Conservation (phyloP, 2,113 vertebrate species). For the Aleadryas rufinucha region DNA sequence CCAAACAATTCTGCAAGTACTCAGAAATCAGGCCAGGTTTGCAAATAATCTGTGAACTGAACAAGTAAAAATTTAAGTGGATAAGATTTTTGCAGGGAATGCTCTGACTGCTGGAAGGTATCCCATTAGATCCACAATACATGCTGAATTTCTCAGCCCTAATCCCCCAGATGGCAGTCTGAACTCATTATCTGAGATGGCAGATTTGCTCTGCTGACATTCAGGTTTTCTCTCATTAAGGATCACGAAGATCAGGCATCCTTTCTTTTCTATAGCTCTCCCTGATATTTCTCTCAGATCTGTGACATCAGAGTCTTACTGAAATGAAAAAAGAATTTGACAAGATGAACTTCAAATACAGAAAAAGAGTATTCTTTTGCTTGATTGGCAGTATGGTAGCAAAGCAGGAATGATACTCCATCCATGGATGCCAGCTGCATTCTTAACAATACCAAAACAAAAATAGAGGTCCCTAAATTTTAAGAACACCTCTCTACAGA, state of each 20-base stretch:
- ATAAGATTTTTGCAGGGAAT: not conserved
- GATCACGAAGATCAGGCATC: not conserved
- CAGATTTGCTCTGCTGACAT: not conserved
- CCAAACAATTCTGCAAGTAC: not conserved
- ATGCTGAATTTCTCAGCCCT: not conserved
- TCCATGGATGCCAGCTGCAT: not conserved
- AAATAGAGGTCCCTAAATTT: not conserved
- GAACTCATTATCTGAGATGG: not conserved
- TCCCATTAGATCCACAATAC: not conserved
- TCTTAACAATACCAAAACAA: not conserved
- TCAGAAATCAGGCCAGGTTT: not conserved
- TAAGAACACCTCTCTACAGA: not conserved
- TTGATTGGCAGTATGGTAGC: not conserved
- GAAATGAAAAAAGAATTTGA: not conserved
- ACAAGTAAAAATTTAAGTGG: not conserved
- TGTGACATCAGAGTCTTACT: conserved; percentile 9
- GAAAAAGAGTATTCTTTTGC: not conserved
- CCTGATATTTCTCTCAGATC: not conserved
- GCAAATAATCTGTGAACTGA: not conserved
- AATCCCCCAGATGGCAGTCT: conserved; percentile 33
- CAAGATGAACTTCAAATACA: conserved; percentile 14
- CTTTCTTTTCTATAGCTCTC: not conserved
- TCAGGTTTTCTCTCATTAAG: not conserved
- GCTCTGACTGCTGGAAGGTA: not conserved
- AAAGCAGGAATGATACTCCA: not conserved